Base-by-base conservation (phyloP, 2,888 invertebrate genomes). In the Rhagonycha fulva region DNA sequence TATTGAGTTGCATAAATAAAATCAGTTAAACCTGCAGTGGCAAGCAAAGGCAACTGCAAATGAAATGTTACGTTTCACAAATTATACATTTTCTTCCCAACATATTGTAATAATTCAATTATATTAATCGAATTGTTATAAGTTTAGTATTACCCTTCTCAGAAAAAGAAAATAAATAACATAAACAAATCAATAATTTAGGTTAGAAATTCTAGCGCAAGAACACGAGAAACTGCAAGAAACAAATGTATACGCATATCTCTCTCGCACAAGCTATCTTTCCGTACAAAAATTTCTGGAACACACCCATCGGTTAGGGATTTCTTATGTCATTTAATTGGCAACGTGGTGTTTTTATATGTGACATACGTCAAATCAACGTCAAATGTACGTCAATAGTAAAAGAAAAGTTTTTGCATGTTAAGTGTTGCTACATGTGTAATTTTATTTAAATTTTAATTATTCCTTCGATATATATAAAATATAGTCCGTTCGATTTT, bases 321-420 rank as follows among this genome's bases (percentile, higher is more conserved):
- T 47, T 47, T 66, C 26, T 14, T 23, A 24, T 66, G 11, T 66
- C 26, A 66, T 23, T 66, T 66, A 24, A 26, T 66, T 66, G 63
- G 63, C 63, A 66, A 66, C 26, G 26, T 26, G 14, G 24, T 14
- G 19, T 12, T 66, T 66, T n/a, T 66, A 66, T 26, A 26, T 66
- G 63, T 66, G 63, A 66, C 63, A 66, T 66, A 66, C 63, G 63
- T 66, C 63, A 66, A 66, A 66, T 66, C 63, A 66, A 66, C 63
- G 63, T 66, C 63, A 66, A 66, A 66, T 24, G 63, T 66, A 66
- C 63, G 63, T 66, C 63, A 66, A 66, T 66, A 66, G 26, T 66
- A 66, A 66, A 12, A 66, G 23, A 66, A 23, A 66, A 66, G n/a
- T 24, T 66, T 63, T 66, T 66, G 63, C 63, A 66, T 66, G 63